These are phyloP conservation scores for Takifugu ocellatus DNA, from an alignment of 2,797 vertebrate species.

Conservation along the genomic window DNA sequence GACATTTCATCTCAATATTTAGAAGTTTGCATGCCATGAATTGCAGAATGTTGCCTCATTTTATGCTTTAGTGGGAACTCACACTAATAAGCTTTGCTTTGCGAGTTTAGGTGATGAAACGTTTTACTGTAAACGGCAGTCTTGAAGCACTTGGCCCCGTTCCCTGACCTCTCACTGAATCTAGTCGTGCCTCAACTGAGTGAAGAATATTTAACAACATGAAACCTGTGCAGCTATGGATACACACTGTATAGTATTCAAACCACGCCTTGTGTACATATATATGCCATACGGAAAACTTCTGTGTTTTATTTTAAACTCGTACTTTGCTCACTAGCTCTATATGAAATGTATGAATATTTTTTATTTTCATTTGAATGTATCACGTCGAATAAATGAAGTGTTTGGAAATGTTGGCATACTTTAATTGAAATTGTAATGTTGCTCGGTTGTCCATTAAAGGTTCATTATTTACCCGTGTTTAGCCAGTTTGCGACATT, in stretches of 20 bases:
- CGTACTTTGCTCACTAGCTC: conserved; percentile 75
- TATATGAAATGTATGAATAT: conserved; percentile 75
- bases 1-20: conserved; percentile 36
- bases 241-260: conserved; percentile 80
- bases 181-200: conserved; percentile 66
- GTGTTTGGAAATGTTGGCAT: conserved; percentile 62
- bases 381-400: conserved; percentile 78
- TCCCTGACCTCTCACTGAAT: conserved; percentile 61
- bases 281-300: conserved; percentile 67
- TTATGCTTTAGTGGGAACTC: conserved; percentile 58
- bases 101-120: conserved; percentile 59
- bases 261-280: conserved; percentile 67
- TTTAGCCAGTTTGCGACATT: neutral
- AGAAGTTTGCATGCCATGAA: conserved; percentile 67
- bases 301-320: conserved; percentile 76
- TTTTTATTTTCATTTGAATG: conserved; percentile 80
- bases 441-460: neutral
- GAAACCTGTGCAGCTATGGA: conserved; percentile 73
- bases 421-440: conserved; percentile 1
- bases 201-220: conserved; percentile 64
- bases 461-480: neutral
- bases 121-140: conserved; percentile 65
- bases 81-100: conserved; percentile 67
- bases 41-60: conserved; percentile 36
- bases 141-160: conserved; percentile 63